Evolutionary conservation across 2,888 invertebrate species (phyloP).

Genomic region (Callinectes sapidus): DNA sequence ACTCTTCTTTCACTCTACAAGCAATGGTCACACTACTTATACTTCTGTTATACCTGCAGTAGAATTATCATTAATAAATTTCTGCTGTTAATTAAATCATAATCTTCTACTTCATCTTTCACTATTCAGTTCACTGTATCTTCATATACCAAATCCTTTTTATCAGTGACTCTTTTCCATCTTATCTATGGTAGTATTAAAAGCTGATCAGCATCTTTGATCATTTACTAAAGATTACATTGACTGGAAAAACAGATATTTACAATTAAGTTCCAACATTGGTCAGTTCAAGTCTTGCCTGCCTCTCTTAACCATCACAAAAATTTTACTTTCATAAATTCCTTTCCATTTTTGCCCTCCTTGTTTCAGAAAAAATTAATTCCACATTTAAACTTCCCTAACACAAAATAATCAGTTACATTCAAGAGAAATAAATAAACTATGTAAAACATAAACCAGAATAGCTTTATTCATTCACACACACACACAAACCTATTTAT

Average conservation of each 20-base stretch:
- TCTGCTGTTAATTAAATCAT: neutral
- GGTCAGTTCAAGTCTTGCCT: neutral
- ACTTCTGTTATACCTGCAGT: neutral
- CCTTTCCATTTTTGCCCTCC: neutral
- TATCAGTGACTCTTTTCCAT: neutral
- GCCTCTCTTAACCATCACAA: neutral
- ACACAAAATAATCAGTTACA: neutral
- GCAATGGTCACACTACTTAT: neutral
- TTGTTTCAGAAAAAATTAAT: neutral
- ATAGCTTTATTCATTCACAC: neutral
- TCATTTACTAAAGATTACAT: neutral
- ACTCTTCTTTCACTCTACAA: neutral
- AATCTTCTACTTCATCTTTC: too few species aligned
- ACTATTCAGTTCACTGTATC: neutral
- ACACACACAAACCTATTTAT: neutral
- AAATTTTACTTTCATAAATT: neutral
- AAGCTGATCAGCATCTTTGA: neutral
- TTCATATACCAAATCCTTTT: neutral
- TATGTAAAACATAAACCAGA: neutral
- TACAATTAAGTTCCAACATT: neutral
- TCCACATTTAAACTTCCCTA: neutral
- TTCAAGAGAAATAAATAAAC: neutral
- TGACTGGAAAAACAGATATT: neutral
- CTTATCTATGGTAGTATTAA: neutral
- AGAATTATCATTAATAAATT: neutral